These are phyloP conservation scores for Terebella lapidaria DNA, from an alignment of 2,888 invertebrate species.

Conservation along the genomic window DNA sequence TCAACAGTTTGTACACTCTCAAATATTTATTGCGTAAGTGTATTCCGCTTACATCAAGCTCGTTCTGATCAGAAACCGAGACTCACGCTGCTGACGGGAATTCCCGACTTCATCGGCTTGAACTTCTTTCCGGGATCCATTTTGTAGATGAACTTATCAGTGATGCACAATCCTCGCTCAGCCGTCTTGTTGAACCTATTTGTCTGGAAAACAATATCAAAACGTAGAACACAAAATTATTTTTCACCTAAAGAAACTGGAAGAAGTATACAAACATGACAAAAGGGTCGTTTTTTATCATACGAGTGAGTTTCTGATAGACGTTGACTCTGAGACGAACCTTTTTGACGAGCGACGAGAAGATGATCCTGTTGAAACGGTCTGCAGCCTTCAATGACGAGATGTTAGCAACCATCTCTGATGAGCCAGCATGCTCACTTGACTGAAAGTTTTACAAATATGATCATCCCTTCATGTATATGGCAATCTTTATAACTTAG, in stretches of 20 bases:
- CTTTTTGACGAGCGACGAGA: constrained; percentile 47
- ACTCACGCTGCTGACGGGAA: constrained; percentile 68
- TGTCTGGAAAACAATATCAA: constrained; percentile 12
- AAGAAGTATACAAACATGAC: not conserved
- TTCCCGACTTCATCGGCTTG: constrained; percentile 80
- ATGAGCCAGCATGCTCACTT: too few species aligned
- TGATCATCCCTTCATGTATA: too few species aligned
- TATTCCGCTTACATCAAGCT: too few species aligned
- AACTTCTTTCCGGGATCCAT: constrained; percentile 76
- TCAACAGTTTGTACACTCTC: too few species aligned
- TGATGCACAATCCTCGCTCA: constrained; percentile 81
- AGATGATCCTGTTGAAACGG: constrained; percentile 56
- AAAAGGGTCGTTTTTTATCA: not conserved
- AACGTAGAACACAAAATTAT: too few species aligned
- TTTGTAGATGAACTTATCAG: constrained; percentile 80
- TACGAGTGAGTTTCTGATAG: not conserved
- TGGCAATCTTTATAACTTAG: too few species aligned
- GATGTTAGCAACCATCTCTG: too few species aligned
- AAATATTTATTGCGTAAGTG: too few species aligned
- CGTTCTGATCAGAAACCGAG: too few species aligned
- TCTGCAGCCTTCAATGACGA: constrained; percentile 62
- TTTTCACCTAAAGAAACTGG: too few species aligned
- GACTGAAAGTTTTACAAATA: too few species aligned
- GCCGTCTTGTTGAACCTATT: constrained; percentile 73
- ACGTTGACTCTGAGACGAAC: too few species aligned